phyloP scores from a whole-genome alignment of 2,888 invertebrate species.

The Craniophora ligustri region DNA sequence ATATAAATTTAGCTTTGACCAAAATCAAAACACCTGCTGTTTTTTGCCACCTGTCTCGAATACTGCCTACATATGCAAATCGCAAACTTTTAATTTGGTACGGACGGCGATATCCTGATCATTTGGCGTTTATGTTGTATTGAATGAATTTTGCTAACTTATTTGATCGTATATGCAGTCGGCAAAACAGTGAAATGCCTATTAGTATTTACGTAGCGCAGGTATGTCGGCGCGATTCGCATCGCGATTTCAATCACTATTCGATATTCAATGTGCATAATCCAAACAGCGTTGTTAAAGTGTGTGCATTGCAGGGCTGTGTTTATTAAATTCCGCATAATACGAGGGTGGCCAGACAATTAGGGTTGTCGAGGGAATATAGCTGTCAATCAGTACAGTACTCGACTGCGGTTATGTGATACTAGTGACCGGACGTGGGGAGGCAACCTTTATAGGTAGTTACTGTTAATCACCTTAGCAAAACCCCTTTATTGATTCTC shows the following conservation, averaged over 20 bases:
- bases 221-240: slow-evolving; percentile 54
- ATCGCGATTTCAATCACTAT: slow-evolving; percentile 73
- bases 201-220: slow-evolving; percentile 26
- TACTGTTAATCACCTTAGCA: slow-evolving; percentile 52
- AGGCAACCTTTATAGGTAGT: slow-evolving; percentile 51
- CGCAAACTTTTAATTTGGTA: slow-evolving; percentile 42
- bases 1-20: slow-evolving; percentile 24
- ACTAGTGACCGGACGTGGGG: slow-evolving; percentile 66
- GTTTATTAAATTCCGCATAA: slow-evolving; percentile 82
- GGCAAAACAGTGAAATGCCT: slow-evolving; percentile 24
- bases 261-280: slow-evolving; percentile 66
- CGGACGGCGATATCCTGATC: slow-evolving; percentile 31
- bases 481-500: slow-evolving; percentile 35
- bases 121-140: slow-evolving; percentile 30
- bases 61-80: slow-evolving; percentile 55
- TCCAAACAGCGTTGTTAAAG: slow-evolving; percentile 69
- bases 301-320: slow-evolving; percentile 66
- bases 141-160: slow-evolving; percentile 31
- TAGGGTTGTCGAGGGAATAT: slow-evolving; percentile 78
- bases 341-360: slow-evolving; percentile 74
- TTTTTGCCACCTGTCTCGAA: slow-evolving; percentile 54
- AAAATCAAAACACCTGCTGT: slow-evolving; percentile 57
- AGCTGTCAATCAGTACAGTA: slow-evolving; percentile 77
- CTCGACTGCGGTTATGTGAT: slow-evolving; percentile 69
- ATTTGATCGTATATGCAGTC: slow-evolving; percentile 1